Evolutionary conservation across 2,888 invertebrate genomes (phyloP).

Genomic region (Nemotelus pantherinus): DNA sequence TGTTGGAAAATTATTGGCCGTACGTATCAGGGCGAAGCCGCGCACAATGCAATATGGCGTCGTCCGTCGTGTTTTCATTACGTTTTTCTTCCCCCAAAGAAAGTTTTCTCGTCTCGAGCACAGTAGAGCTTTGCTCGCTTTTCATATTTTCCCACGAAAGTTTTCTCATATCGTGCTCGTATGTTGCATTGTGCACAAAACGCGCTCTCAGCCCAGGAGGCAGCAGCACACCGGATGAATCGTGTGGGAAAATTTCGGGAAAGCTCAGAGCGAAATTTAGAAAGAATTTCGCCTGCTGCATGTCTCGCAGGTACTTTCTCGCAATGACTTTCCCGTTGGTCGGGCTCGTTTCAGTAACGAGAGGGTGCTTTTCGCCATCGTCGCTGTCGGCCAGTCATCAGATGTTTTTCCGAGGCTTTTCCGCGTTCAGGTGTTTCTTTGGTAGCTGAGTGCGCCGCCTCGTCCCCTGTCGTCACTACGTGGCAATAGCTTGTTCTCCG

Average conservation of each 20-base stretch:
- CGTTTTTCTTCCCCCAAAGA: conserved; percentile 31
- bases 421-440: conserved; percentile 27
- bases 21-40: conserved; percentile 51
- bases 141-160: conserved; percentile 35
- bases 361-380: background rate
- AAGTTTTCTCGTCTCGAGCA: conserved; percentile 27
- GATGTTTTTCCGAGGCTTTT: conserved; percentile 38
- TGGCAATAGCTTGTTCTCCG: conserved; percentile 16
- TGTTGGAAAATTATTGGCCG: conserved; percentile 48
- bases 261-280: conserved; percentile 9
- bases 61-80: conserved; percentile 49
- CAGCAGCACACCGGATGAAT: background rate
- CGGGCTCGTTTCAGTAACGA: background rate
- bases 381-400: conserved; percentile 17
- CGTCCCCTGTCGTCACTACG: background rate
- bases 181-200: background rate
- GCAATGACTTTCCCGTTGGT: background rate
- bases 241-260: conserved; percentile 33
- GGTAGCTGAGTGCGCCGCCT: background rate
- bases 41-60: conserved; percentile 51
- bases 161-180: conserved; percentile 9
- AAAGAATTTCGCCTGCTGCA: conserved; percentile 11
- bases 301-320: conserved; percentile 9
- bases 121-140: conserved; percentile 30
- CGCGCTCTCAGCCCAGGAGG: background rate